These are phyloP conservation scores for Lycophotia porphyrea DNA, from an alignment of 2,888 invertebrate genomes.

Conservation along the genomic window DNA sequence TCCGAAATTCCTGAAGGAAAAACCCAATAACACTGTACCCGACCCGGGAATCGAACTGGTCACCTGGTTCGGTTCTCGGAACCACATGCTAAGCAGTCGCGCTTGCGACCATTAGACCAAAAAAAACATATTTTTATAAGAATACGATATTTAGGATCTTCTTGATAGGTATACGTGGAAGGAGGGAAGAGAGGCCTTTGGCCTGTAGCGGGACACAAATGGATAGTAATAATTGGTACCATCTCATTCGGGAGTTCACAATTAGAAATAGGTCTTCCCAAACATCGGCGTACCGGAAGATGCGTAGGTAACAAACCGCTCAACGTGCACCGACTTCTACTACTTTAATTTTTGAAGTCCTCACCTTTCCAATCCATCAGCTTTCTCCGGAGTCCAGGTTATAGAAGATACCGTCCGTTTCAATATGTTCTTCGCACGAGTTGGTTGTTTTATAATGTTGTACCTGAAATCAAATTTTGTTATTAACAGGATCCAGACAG, in stretches of 20 bases:
- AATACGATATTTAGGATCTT: too few relatives aligned
- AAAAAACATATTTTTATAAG: too few relatives aligned
- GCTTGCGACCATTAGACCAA: too few relatives aligned
- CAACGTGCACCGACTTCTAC: not conserved
- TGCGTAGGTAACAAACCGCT: not conserved
- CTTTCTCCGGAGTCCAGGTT: constrained; percentile 98
- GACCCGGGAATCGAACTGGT: too few relatives aligned
- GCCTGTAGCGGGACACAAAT: not conserved
- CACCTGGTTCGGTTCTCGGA: too few relatives aligned
- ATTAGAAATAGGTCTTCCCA: not conserved
- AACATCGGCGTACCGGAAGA: not conserved
- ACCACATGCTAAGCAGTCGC: too few relatives aligned
- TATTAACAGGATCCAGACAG: not conserved
- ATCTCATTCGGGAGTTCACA: too few relatives aligned
- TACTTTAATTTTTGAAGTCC: not conserved
- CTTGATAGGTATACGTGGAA: not conserved
- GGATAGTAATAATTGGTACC: not conserved
- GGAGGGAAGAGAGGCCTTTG: not conserved
- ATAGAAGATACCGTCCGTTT: constrained; percentile 95
- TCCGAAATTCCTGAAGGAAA: too few relatives aligned
- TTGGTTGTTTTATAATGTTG: constrained; percentile 96
- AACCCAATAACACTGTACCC: too few relatives aligned
- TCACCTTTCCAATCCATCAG: constrained; percentile 96
- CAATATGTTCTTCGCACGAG: constrained; percentile 97
- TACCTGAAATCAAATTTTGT: constrained; percentile 88